Evolutionary conservation across 1,140 invertebrate genomes (phyloP).

Genomic region (Sesamia nonagrioides): DNA sequence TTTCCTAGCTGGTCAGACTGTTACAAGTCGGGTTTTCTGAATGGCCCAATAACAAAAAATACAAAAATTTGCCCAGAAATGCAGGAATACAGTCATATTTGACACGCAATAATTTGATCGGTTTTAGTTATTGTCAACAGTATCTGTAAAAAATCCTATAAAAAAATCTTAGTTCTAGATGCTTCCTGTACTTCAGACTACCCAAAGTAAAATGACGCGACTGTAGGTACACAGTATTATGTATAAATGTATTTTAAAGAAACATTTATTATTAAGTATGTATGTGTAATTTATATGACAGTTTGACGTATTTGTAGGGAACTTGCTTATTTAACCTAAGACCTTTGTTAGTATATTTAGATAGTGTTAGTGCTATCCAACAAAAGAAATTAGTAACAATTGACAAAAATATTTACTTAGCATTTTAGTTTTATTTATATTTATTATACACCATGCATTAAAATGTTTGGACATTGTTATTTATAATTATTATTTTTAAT

Average conservation of each 20-base stretch:
- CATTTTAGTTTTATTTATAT: too few species aligned
- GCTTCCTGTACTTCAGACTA: conserved; percentile 1
- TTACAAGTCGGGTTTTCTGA: too few species aligned
- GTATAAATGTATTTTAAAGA: not conserved
- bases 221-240: not conserved
- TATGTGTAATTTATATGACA: not conserved
- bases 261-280: not conserved
- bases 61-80: too few species aligned
- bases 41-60: not conserved
- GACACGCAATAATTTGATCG: not conserved
- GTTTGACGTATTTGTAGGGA: conserved; percentile 4
- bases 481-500: too few species aligned
- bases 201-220: conserved; percentile 1
- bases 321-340: conserved; percentile 8
- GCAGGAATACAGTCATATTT: too few species aligned
- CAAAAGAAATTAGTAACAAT: not conserved
- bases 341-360: conserved; percentile 8
- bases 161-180: conserved; percentile 4
- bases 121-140: not conserved
- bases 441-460: too few species aligned
- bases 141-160: conserved; percentile 2
- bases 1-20: too few species aligned
- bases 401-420: too few species aligned
- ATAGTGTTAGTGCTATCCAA: not conserved
- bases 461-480: too few species aligned